phyloP scores from a whole-genome alignment of 2,113 vertebrate species.

The Eublepharis macularius region DNA sequence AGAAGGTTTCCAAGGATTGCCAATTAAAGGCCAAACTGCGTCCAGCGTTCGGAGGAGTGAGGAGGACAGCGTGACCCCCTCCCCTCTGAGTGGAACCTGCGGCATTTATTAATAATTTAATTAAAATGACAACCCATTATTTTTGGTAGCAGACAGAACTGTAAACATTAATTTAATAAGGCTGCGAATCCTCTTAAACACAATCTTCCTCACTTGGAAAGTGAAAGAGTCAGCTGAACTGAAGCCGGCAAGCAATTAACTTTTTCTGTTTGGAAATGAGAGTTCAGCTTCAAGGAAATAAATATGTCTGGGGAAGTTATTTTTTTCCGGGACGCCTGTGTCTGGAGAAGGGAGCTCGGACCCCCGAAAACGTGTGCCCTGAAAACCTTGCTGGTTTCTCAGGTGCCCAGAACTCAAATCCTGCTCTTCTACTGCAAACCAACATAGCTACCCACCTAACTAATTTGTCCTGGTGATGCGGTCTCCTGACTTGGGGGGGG shows the following conservation, averaged over 20 bases:
- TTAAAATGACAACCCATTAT: conserved; percentile 55
- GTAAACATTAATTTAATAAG: conserved; percentile 54
- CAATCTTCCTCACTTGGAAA: conserved; percentile 53
- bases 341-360: no score
- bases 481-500: no score
- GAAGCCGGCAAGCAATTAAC: conserved; percentile 41
- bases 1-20: conserved; percentile 17
- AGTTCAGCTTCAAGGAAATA: conserved; percentile 35
- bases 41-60: conserved; percentile 31
- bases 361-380: no score
- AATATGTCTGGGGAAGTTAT: neutral
- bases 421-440: no score
- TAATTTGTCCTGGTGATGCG: no score
- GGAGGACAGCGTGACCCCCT: neutral
- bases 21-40: conserved; percentile 42
- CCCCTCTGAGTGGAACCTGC: conserved; percentile 64
- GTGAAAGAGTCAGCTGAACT: conserved; percentile 36
- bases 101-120: conserved; percentile 62
- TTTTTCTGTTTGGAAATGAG: conserved; percentile 13
- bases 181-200: conserved; percentile 42
- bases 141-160: conserved; percentile 44
- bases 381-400: no score
- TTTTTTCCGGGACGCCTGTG: no score
- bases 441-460: no score
- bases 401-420: no score